A percentile compares a stretch with the other conserved stretches of the same genome.
Conservation (phyloP, 2,888 invertebrate species). For the Meteorus colon region DNA sequence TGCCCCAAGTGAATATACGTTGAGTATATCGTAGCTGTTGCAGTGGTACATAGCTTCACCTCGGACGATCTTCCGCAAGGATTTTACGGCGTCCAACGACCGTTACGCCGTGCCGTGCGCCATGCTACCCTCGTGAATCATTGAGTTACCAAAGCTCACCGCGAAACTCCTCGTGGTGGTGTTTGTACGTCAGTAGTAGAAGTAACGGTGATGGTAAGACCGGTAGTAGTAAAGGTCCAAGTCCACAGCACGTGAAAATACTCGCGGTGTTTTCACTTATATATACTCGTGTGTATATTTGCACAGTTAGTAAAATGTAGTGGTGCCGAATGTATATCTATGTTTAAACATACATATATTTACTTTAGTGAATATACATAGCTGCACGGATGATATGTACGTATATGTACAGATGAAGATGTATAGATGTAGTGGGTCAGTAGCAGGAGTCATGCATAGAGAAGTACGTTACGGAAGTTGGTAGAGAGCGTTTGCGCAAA, state of each 20-base stretch:
- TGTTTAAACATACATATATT: not conserved
- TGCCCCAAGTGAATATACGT: slow-evolving; percentile 12
- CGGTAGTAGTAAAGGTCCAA: not conserved
- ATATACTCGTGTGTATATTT: slow-evolving; percentile 3
- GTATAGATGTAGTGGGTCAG: slow-evolving; percentile 23
- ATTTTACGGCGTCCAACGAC: slow-evolving; percentile 27
- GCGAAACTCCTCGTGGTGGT: slow-evolving; percentile 24
- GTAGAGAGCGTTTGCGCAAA: slow-evolving; percentile 43
- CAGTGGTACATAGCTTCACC: not conserved
- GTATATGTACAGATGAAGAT: not conserved
- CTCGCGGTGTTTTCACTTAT: not conserved
- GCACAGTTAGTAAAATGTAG: not conserved
- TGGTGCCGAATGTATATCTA: not conserved
- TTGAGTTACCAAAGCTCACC: slow-evolving; percentile 46
- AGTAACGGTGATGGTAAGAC: not conserved
- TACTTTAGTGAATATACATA: slow-evolving; percentile 15
- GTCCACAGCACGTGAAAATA: slow-evolving; percentile 8
- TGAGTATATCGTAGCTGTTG: not conserved
- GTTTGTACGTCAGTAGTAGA: not conserved
- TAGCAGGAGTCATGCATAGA: slow-evolving; percentile 34
- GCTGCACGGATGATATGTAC: not conserved
- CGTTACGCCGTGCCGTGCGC: not conserved
- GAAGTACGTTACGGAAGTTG: slow-evolving; percentile 18
- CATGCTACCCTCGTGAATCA: slow-evolving; percentile 47
- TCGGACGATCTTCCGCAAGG: slow-evolving; percentile 28